phyloP scores from a whole-genome alignment of 2,113 vertebrate genomes.

The Rhipidura dahli region DNA sequence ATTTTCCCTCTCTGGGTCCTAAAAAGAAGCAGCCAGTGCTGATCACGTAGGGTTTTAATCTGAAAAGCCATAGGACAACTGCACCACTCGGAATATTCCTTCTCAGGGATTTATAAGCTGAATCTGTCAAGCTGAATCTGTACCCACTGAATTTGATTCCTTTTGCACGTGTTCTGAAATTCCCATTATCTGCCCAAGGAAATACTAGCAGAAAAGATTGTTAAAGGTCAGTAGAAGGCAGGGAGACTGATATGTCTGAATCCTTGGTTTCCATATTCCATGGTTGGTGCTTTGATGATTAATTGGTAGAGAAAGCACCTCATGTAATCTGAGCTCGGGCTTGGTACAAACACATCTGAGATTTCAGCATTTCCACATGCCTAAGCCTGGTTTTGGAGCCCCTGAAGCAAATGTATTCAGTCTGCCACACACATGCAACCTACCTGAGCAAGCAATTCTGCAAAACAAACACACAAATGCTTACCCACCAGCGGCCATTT shows the following conservation, averaged over 20 bases:
- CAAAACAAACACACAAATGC: background rate
- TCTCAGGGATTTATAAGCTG: background rate
- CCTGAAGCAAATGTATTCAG: background rate
- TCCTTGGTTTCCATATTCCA: background rate
- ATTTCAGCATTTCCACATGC: background rate
- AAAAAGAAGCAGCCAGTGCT: background rate
- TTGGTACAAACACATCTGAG: background rate
- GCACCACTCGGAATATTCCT: background rate
- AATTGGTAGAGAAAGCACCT: background rate
- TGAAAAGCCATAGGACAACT: background rate
- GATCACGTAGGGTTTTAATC: background rate
- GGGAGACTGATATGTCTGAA: background rate
- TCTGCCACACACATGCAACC: background rate
- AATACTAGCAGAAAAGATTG: background rate
- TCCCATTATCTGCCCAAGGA: background rate
- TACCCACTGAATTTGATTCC: background rate
- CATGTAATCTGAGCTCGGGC: rapidly evolving
- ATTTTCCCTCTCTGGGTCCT: background rate
- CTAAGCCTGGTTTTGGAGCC: background rate
- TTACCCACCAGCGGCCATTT: background rate
- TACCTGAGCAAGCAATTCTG: background rate
- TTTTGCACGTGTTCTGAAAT: background rate
- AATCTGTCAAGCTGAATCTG: background rate
- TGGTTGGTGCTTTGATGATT: background rate
- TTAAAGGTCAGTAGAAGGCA: background rate